phyloP scores from a whole-genome alignment of 2,113 vertebrate species.

The Platycercus adscitus region DNA sequence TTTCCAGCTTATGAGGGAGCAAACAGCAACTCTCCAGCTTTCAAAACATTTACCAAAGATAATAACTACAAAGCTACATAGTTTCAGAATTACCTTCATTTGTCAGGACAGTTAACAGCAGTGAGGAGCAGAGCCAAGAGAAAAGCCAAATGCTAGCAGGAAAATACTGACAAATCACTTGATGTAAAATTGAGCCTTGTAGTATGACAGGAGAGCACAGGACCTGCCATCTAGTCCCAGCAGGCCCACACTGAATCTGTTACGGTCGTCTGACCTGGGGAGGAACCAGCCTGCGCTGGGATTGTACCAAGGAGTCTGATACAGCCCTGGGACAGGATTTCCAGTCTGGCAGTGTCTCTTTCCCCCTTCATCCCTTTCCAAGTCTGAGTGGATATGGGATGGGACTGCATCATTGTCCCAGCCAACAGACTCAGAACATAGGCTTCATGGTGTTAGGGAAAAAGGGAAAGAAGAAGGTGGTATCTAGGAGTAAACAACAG shows the following conservation, averaged over 20 bases:
- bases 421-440: neutral
- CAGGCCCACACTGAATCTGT: neutral
- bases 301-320: neutral
- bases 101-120: slow-evolving; percentile 60
- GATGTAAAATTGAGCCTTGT: neutral
- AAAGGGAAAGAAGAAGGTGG: neutral
- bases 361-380: neutral
- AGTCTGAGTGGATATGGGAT: neutral
- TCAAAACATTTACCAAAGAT: slow-evolving; percentile 70
- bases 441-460: neutral
- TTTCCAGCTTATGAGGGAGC: slow-evolving; percentile 44
- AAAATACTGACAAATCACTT: slow-evolving; percentile 36
- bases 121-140: slow-evolving; percentile 56
- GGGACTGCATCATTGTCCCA: neutral
- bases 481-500: neutral
- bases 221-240: neutral
- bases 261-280: neutral
- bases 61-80: slow-evolving; percentile 72
- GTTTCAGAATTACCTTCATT: slow-evolving; percentile 69
- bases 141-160: slow-evolving; percentile 56
- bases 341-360: neutral
- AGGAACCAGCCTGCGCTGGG: neutral
- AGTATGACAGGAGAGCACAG: neutral
- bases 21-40: slow-evolving; percentile 61
- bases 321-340: neutral